These are phyloP conservation scores for Phrynosoma blainvillii DNA, from an alignment of 2,113 vertebrate genomes.

Conservation along the genomic window DNA sequence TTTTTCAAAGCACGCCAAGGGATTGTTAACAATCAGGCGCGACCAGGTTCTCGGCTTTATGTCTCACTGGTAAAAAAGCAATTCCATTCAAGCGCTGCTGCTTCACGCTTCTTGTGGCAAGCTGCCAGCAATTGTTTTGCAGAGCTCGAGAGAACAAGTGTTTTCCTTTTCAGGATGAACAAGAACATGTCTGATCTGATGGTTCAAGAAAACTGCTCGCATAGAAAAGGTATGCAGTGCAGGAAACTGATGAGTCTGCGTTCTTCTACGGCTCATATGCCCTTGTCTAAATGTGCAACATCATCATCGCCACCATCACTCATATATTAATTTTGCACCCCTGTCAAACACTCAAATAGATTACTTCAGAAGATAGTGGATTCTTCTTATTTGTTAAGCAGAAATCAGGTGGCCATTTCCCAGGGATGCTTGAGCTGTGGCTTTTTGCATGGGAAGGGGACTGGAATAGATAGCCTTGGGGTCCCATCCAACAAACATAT, in stretches of 20 bases:
- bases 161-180: accelerated
- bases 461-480: no score
- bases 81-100: accelerated
- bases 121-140: accelerated
- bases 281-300: not conserved
- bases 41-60: accelerated
- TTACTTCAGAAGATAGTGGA: no score
- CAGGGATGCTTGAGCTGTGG: no score
- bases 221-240: no score
- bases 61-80: not conserved
- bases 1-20: not conserved
- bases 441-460: no score
- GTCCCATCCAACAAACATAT: no score
- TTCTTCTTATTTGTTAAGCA: no score
- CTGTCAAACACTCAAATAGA: no score
- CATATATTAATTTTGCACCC: no score
- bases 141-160: accelerated
- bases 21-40: not conserved
- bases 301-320: no score
- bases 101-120: accelerated
- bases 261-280: not conserved
- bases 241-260: not conserved
- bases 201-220: not conserved
- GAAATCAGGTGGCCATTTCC: no score
- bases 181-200: accelerated